These are phyloP conservation scores for Beroe ovata DNA, from an alignment of 37 sponge, comb jelly and placozoan species.

Conservation along the genomic window DNA sequence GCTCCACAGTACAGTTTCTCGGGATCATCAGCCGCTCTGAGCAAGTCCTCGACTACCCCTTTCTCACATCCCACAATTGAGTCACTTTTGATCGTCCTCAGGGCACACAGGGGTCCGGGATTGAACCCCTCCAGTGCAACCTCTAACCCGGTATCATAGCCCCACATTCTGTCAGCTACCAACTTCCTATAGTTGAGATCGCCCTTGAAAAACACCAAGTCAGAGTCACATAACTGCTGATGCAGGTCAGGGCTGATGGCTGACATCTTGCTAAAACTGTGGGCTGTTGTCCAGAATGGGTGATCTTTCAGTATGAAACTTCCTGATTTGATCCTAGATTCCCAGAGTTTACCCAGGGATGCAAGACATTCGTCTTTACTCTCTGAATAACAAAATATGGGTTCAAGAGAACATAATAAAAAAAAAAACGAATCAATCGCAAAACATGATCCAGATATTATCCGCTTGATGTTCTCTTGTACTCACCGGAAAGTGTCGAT, in stretches of 20 bases:
- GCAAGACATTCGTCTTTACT: conserved; percentile 22
- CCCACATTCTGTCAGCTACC: conserved; percentile 89
- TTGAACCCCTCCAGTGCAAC: conserved; percentile 81
- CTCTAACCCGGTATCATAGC: conserved; percentile 78
- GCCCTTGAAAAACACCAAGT: conserved; percentile 91
- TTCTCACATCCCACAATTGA: conserved; percentile 81
- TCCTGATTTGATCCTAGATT: conserved; percentile 69
- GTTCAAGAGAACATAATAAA: too few relatives aligned
- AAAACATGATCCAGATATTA: too few relatives aligned
- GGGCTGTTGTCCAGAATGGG: conserved; percentile 89
- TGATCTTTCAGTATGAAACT: conserved; percentile 74
- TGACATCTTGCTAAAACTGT: conserved; percentile 86
- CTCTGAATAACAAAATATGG: conserved; percentile 12
- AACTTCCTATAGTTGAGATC: conserved; percentile 99
- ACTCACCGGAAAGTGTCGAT: not conserved
- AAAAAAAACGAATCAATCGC: too few relatives aligned
- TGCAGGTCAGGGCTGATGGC: conserved; percentile 83
- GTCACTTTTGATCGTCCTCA: conserved; percentile 96
- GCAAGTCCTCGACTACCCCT: conserved; percentile 75
- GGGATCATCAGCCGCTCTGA: conserved; percentile 70
- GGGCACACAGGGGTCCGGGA: conserved; percentile 82
- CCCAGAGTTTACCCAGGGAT: conserved; percentile 74
- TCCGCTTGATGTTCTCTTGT: too few relatives aligned
- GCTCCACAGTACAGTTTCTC: conserved; percentile 34
- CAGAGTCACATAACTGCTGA: conserved; percentile 69